Base-by-base conservation (phyloP, 2,797 vertebrate species). In the Columba guinea region DNA sequence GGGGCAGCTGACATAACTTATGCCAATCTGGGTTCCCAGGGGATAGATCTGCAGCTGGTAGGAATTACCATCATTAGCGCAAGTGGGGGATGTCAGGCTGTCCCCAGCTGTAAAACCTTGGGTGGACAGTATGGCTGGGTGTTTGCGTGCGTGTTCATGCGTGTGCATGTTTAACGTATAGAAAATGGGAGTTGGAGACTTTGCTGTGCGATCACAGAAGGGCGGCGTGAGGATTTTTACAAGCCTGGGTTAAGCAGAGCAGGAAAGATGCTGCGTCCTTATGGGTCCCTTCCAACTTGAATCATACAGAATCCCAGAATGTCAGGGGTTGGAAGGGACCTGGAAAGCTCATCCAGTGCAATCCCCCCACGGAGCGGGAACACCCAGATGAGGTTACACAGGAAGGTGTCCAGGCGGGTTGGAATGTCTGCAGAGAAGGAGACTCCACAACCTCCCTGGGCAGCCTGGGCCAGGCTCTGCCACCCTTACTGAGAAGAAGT, bases 121-220 rank as follows among this genome's bases (percentile, higher is more conserved):
- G 2, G 17, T 21, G 67, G 39, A 21, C n/a, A 32, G 3, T 9
- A 2, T 7, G 46, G 80, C n/a, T 84, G 0, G 0, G 58, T 9
- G 13, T 35, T 56, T 4, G 17, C 4, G 28, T 68, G 32, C 0
- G 0, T 34, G 34, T 37, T 75, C 7, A 0, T 6, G 48, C 4
- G 4, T 51, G 7, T 34, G 44, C 20, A 3, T 2, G 4, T 10
- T 24, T 13, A 11, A 27, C 0, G 2, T 8, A 1, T 16, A 14
- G 12, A 80, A 60, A 4, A 0, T 0, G 2, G 35, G 14, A n/a
- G 27, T 16, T 68, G 8, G 7, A 4, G 27, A 2, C 37, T 35
- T 10, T 0, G 0, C 8, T 5, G 20, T 60, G 6, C 28, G 4
- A 1, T 5, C 0, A 0, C 52, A 41, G 58, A 60, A 86, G 23